Evolutionary conservation across 2,113 vertebrate species (phyloP).

Genomic region (Eubucco bourcierii): DNA sequence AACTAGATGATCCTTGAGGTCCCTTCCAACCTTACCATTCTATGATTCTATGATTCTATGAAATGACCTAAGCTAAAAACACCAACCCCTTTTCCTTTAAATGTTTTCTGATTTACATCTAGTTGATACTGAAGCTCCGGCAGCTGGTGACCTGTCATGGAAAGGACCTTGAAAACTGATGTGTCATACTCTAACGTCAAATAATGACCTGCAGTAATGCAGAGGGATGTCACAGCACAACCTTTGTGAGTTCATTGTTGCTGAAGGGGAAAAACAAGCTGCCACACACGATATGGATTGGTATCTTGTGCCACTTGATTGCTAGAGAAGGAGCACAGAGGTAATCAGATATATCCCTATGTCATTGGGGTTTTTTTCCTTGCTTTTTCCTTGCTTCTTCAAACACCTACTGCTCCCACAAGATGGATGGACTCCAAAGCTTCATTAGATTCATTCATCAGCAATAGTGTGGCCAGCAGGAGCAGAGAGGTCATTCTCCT

Average conservation of each 20-base stretch:
- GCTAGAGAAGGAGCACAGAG: neutral
- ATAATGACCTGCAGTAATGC: neutral
- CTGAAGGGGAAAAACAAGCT: neutral
- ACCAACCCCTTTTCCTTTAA: neutral
- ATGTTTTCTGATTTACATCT: neutral
- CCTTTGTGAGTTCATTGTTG: neutral
- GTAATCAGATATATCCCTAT: neutral
- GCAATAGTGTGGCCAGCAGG: too few relatives aligned
- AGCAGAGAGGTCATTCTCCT: too few relatives aligned
- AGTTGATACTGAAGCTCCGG: neutral
- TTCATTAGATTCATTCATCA: too few relatives aligned
- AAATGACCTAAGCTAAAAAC: neutral
- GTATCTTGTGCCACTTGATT: neutral
- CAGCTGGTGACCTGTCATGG: neutral
- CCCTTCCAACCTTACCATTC: too few relatives aligned
- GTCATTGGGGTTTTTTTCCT: neutral
- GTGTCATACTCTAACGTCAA: neutral
- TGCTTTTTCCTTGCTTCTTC: neutral
- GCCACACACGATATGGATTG: rapidly evolving
- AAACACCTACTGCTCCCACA: neutral
- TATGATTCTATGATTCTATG: too few relatives aligned
- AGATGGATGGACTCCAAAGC: neutral
- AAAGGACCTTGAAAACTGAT: neutral
- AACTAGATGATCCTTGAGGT: too few relatives aligned
- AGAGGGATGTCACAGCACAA: neutral